Evolutionary conservation across 2,797 vertebrate genomes (phyloP).

Genomic region (Pseudomugil tenellus): DNA sequence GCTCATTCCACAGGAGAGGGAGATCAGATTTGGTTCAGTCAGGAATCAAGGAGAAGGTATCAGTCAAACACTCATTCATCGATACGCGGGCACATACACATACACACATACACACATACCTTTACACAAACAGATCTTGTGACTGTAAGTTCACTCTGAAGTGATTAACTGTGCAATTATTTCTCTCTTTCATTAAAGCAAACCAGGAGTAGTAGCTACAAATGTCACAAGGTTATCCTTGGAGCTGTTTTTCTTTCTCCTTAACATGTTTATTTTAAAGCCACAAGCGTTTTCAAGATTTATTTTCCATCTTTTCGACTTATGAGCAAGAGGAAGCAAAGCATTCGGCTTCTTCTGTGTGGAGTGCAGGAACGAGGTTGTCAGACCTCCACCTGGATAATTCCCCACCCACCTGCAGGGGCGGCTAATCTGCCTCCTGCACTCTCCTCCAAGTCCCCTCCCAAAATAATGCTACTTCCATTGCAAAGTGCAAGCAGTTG

Average conservation of each 20-base stretch:
- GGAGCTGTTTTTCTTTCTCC: constrained; percentile 21
- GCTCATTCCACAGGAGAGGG: constrained; percentile 50
- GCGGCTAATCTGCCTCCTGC: neutral
- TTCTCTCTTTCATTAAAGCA: constrained; percentile 56
- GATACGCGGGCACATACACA: too few relatives aligned
- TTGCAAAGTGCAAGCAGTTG: constrained; percentile 85
- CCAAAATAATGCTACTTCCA: constrained; percentile 70
- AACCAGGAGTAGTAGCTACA: constrained; percentile 71
- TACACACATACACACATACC: constrained; percentile 20
- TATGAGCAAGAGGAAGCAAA: constrained; percentile 9
- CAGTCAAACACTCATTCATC: constrained; percentile 23
- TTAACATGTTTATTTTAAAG: constrained; percentile 4
- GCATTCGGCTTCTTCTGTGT: constrained; percentile 21
- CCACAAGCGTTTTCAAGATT: constrained; percentile 32
- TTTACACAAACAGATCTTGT: constrained; percentile 44
- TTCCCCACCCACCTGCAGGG: constrained; percentile 18
- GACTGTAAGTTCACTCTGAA: constrained; percentile 66
- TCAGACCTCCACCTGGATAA: constrained; percentile 11
- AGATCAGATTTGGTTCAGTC: constrained; percentile 71
- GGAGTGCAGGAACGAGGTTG: constrained; percentile 21
- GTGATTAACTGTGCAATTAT: constrained; percentile 76
- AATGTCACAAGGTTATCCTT: constrained; percentile 45
- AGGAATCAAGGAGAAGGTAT: constrained; percentile 39
- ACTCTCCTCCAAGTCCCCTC: constrained; percentile 23
- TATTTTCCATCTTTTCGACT: constrained; percentile 6